Evolutionary conservation across 2,113 vertebrate genomes (phyloP), one percentile per base, ranked within the genome.

Genomic region (Tretioscincus oriximinensis): DNA sequence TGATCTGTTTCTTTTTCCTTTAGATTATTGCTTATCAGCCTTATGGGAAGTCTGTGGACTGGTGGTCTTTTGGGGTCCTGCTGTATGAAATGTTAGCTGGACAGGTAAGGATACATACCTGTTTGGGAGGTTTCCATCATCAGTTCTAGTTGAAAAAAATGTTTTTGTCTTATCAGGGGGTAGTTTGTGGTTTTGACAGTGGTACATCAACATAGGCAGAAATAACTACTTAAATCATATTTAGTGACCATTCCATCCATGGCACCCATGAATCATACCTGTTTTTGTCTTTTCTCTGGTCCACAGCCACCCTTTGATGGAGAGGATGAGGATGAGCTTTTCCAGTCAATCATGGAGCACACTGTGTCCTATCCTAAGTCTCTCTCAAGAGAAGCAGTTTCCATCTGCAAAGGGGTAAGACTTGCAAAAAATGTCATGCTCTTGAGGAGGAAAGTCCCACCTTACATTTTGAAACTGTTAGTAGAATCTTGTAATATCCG

Each of bases 41-140:
- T 0, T 98, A 98, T 3, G 93, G 94, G 75, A 97, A 97, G 91
- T 96, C 96, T 4, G 97, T 97, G 9, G 97, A 98, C 85, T 98
- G 97, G 97, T 98, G 97, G 97, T 97, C 97, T 20, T 98, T 95
- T 58, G 97, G 97, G 24, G 97, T 98, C 2, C 93, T 98, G 81
- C 91, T 98, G 4, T 98, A 98, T 84, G 97, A 98, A 88, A 98
- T 98, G 97, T 87, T 98, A 84, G 97, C 97, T 7, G 97, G 97
- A 83, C 97, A 97, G 96, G 97, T 97, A 94, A 87, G 74, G 83
- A 10, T 16, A 14, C 7, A 21, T 3, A 18, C 16, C 6, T 41
- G 35, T 41, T 41, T 26, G 26, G n/a, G 24, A 0, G 2, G 21
- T 61, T 58, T 16, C n/a, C 70, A 31, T 16, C 5, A 63, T 31